These are phyloP conservation scores for Thalpophila matura DNA, from an alignment of 2,888 invertebrate species.

Conservation along the genomic window DNA sequence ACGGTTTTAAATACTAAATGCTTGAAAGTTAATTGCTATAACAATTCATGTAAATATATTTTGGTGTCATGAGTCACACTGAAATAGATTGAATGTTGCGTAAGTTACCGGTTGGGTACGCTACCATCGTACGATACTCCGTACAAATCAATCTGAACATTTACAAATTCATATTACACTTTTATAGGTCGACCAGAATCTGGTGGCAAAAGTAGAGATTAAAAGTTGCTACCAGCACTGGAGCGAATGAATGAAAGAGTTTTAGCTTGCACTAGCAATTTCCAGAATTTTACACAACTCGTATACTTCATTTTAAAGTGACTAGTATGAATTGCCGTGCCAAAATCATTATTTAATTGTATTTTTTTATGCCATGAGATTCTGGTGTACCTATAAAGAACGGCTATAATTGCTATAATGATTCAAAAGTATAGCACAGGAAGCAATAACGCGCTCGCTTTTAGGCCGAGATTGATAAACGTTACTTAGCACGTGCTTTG, in stretches of 20 bases:
- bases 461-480: no score
- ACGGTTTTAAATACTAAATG: constrained; percentile 23
- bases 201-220: no score
- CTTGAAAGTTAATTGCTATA: constrained; percentile 48
- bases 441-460: constrained; percentile 36
- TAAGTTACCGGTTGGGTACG: constrained; percentile 13
- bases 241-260: no score
- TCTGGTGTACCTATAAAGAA: no score
- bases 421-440: constrained; percentile 2
- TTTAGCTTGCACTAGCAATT: no score
- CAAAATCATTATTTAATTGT: no score
- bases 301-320: no score
- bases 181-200: constrained; percentile 9
- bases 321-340: no score
- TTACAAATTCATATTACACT: constrained; percentile 41
- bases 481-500: no score
- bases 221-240: constrained; percentile 9
- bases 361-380: no score
- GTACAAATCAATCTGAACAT: constrained; percentile 21
- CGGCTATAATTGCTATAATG: no score
- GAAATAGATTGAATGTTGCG: constrained; percentile 32
- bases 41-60: constrained; percentile 49
- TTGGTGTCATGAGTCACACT: constrained; percentile 10
- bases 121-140: constrained; percentile 12
- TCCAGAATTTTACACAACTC: no score